Base-by-base conservation (phyloP, 2,888 invertebrate species). In the Yponomeuta plumbellus region DNA sequence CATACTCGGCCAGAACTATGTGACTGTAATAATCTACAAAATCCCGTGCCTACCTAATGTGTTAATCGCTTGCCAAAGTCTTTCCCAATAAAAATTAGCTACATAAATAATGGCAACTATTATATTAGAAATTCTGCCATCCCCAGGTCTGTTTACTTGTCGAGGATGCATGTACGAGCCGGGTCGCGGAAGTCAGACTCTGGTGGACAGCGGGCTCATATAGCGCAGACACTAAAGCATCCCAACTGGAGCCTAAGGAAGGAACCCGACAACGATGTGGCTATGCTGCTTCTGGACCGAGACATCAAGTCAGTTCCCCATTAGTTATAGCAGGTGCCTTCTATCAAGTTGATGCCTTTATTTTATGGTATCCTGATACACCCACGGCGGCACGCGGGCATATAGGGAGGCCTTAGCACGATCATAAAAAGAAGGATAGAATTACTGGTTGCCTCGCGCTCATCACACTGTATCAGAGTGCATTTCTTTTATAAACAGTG, bases 191-290 rank as follows among this genome's bases (percentile, higher is more conserved):
- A 80, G 70, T 67, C 76, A 0, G 76, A 84, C 70, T 74, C 74
- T 0, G 90, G 85, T 0, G 90, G 90, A 0, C 84, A 87, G 71
- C 17, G 75, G 1, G 84, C 79, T 0, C 71, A 68, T 52, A 84
- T 91, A 3, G 75, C 81, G 67, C 85, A 89, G 71, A 80, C 88
- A 52, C 77, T 80, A 73, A 85, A 83, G 67, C 90, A 91, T 61
- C 88, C 90, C 0, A 65, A 63, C 0, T 91, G 90, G 89, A 81
- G 79, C 68, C 76, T 89, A 23, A 72, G 89, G 5, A 74, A 69
- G 62, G 68, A 71, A 11, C 90, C 90, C 0, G 86, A 86, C 69
- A 73, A 81, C 63, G 90, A 90, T 61, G 68, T 91, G 0, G 89
- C 85, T 0, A 68, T 90, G 10, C 11, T 83, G 11, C 68, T 85